Conservation (phyloP, 2,888 invertebrate genomes). For the Eupithecia subumbrata region DNA sequence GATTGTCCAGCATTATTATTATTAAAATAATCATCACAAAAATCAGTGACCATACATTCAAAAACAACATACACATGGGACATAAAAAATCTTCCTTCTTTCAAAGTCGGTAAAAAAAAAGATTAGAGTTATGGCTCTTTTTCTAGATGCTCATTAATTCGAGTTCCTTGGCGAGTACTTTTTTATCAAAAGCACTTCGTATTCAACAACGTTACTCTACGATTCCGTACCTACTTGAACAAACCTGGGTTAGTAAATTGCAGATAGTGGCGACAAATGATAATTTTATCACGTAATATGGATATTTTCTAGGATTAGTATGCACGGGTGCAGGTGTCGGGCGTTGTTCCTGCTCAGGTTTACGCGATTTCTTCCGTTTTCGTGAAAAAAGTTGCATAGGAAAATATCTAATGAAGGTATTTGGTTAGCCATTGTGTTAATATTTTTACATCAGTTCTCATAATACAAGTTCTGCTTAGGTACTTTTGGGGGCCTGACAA, state of each 20-base stretch:
- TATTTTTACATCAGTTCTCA: background rate
- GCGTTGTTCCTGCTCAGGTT: slow-evolving; percentile 46
- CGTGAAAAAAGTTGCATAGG: background rate
- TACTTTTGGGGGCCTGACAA: background rate
- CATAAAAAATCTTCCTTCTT: background rate
- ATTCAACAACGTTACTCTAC: slow-evolving; percentile 8
- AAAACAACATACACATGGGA: background rate
- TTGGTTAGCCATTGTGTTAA: background rate
- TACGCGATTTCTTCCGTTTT: slow-evolving; percentile 46
- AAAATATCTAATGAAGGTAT: background rate
- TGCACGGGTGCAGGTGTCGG: slow-evolving; percentile 53
- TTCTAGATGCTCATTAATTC: background rate
- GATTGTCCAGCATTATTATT: too few species aligned
- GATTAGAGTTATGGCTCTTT: background rate
- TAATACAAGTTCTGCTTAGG: background rate
- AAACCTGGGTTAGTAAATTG: slow-evolving; percentile 26
- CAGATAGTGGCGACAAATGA: slow-evolving; percentile 44
- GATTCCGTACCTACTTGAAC: slow-evolving; percentile 16
- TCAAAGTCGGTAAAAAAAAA: background rate
- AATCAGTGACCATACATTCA: too few species aligned
- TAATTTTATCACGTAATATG: slow-evolving; percentile 62
- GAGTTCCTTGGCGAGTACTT: background rate
- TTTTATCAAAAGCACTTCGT: background rate
- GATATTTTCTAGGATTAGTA: slow-evolving; percentile 61
- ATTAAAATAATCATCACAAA: too few species aligned